Percentiles rank a stretch among this genome's conserved stretches.
These are phyloP conservation scores for Epicauta chinensis DNA, from an alignment of 1,140 invertebrate genomes.

Conservation along the genomic window DNA sequence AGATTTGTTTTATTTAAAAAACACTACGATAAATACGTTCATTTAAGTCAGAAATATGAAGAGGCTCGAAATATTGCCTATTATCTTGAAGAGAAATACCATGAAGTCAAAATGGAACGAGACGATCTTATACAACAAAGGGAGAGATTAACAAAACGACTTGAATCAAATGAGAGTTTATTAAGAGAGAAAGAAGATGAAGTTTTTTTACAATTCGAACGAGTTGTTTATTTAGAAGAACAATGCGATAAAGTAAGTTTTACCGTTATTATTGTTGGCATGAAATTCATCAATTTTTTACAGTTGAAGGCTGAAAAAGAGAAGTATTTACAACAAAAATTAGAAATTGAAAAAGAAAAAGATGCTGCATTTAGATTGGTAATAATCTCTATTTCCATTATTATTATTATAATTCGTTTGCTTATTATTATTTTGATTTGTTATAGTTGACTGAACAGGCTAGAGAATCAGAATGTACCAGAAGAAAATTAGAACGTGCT, in stretches of 20 bases:
- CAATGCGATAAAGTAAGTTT: conserved; percentile 47
- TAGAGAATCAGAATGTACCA: conserved; percentile 51
- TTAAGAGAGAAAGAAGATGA: conserved; percentile 57
- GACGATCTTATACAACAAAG: conserved; percentile 49
- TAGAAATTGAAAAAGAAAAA: conserved; percentile 44
- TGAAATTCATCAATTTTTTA: background rate
- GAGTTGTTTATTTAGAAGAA: conserved; percentile 53
- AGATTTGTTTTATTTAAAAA: conserved; percentile 60
- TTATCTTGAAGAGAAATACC: conserved; percentile 60
- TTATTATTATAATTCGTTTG: background rate
- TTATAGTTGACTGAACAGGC: conserved; percentile 50
- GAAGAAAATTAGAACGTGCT: conserved; percentile 51
- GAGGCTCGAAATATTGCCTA: conserved; percentile 56
- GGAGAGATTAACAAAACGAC: conserved; percentile 45
- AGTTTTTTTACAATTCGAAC: conserved; percentile 54
- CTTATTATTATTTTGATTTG: background rate
- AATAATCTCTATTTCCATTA: conserved; percentile 3
- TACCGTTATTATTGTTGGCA: background rate
- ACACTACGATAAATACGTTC: conserved; percentile 58
- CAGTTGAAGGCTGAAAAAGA: conserved; percentile 41
- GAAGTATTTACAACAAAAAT: conserved; percentile 43
- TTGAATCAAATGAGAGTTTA: conserved; percentile 51
- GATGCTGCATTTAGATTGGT: conserved; percentile 46
- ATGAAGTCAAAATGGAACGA: conserved; percentile 58
- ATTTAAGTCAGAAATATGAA: conserved; percentile 55